Percentiles rank a stretch among this genome's conserved stretches.
These are phyloP conservation scores for Trigoniulus corallinus DNA, from an alignment of 1,140 invertebrate species.

Conservation along the genomic window DNA sequence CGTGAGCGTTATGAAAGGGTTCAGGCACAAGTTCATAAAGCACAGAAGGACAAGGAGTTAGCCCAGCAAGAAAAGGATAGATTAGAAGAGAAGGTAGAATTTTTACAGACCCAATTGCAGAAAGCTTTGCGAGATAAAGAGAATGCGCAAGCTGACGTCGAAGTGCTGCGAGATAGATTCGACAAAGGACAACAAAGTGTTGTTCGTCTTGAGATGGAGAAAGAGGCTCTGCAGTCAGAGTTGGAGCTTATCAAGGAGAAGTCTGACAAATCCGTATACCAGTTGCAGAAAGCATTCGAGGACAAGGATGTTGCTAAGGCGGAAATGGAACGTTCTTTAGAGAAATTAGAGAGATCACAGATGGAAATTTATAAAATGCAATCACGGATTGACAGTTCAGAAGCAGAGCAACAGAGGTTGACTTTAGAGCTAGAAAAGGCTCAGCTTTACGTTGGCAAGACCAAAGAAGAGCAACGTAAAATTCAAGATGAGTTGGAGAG, in stretches of 20 bases:
- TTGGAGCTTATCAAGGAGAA: slow-evolving; percentile 75
- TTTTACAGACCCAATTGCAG: slow-evolving; percentile 54
- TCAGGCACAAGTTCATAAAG: slow-evolving; percentile 50
- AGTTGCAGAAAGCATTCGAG: slow-evolving; percentile 60
- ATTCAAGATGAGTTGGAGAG: slow-evolving; percentile 65
- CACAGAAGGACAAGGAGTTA: slow-evolving; percentile 72
- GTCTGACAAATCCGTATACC: slow-evolving; percentile 63
- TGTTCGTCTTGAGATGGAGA: slow-evolving; percentile 46
- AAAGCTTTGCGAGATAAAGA: slow-evolving; percentile 73
- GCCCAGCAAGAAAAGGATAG: slow-evolving; percentile 62
- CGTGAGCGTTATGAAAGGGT: slow-evolving; percentile 77
- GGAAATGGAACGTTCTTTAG: slow-evolving; percentile 78
- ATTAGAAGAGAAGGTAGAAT: slow-evolving; percentile 51
- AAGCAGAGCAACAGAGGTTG: slow-evolving; percentile 67
- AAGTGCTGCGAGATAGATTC: slow-evolving; percentile 68
- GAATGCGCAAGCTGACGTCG: slow-evolving; percentile 61
- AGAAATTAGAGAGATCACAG: slow-evolving; percentile 82
- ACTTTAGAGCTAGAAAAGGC: slow-evolving; percentile 74
- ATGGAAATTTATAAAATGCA: slow-evolving; percentile 73
- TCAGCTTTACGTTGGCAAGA: slow-evolving; percentile 52
- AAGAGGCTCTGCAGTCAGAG: slow-evolving; percentile 66
- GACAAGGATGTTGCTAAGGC: slow-evolving; percentile 73
- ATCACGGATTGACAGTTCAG: slow-evolving; percentile 65
- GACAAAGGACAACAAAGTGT: slow-evolving; percentile 67
- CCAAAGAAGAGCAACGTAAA: slow-evolving; percentile 67